Base-by-base conservation (phyloP, 2,797 vertebrate species). In the Chaenodraco wilsoni region DNA sequence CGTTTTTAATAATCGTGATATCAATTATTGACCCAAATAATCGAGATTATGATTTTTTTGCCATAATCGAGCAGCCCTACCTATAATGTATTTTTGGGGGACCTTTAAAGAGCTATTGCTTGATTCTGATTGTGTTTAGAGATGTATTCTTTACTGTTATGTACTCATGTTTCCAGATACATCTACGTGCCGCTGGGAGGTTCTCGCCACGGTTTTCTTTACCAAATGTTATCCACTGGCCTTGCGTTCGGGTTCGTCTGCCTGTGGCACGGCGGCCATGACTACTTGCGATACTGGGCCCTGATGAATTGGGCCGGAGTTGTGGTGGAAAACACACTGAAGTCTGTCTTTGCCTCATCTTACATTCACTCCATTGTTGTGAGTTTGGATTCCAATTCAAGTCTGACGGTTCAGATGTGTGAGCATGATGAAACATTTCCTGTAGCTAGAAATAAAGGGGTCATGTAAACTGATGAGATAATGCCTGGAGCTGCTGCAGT, bases 131-230 rank as follows among this genome's bases (percentile, higher is more conserved):
- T 3, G 12, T 9, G 3, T 43, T 41, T 1, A 27, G 31, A 31
- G 21, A 5, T 0, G 50, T 19, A 5, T 33, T 10, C 31, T 55
- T 72, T 13, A 3, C 0, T 70, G 2, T 5, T n/a, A 14, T 67
- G 4, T 31, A 12, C 44, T 79, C 0, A 4, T 74, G n/a, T 74
- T 37, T 87, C n/a, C 87, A 99, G 98, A 91, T 99, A 98, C 72
- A 96, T 99, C 89, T 99, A 99, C 16, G 91, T 99, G 74, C 98
- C 98, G 0, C 56, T 97, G 89, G 98, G 98, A 52, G 98, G 98
- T 41, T 99, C 97, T 14, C 95, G 81, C 19, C 90, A 86, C 1
- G 97, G 96, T 27, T 67, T 84, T 16, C 80, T 95, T 55, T 90
- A 91, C 79, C 96, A 92, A 15, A 80, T 96, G 17, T 65, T 98